phyloP scores from a whole-genome alignment of 1,140 invertebrate species.

The Zaprionus ornatus region DNA sequence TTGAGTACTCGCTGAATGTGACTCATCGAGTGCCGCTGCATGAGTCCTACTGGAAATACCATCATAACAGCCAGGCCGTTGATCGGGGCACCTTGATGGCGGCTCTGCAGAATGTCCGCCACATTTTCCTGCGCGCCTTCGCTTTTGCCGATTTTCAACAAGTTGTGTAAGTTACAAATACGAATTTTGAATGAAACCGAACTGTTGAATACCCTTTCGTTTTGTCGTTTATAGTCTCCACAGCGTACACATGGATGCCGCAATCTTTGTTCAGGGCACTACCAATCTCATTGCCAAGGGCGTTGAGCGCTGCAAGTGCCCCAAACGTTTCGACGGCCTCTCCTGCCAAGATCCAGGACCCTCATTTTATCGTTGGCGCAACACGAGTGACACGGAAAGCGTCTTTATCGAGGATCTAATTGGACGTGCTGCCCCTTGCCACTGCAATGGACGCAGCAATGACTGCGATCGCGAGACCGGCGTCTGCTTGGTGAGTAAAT shows the following conservation, averaged over 20 bases:
- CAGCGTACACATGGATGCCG: constrained; percentile 93
- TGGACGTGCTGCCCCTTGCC: constrained; percentile 91
- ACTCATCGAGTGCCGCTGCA: constrained; percentile 84
- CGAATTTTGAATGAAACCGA: background rate
- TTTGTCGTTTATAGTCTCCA: constrained; percentile 48
- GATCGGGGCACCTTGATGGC: constrained; percentile 92
- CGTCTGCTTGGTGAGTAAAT: constrained; percentile 89
- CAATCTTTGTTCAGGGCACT: constrained; percentile 87
- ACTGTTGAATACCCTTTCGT: background rate
- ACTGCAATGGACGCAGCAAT: constrained; percentile 91
- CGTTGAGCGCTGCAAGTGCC: constrained; percentile 95
- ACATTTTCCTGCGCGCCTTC: constrained; percentile 91
- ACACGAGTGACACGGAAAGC: constrained; percentile 83
- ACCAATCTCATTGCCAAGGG: constrained; percentile 89
- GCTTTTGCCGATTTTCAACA: constrained; percentile 87
- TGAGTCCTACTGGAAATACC: constrained; percentile 86
- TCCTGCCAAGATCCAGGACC: constrained; percentile 95
- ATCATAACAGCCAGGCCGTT: constrained; percentile 84
- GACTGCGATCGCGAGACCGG: constrained; percentile 93
- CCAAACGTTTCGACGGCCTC: constrained; percentile 89
- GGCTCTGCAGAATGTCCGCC: constrained; percentile 93
- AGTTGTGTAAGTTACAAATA: constrained; percentile 85
- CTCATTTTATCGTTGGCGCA: constrained; percentile 92
- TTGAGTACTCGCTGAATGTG: constrained; percentile 71
- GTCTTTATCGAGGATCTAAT: constrained; percentile 86